Evolutionary conservation across 2,888 invertebrate genomes (phyloP).

Genomic region (Eilema griseolum): DNA sequence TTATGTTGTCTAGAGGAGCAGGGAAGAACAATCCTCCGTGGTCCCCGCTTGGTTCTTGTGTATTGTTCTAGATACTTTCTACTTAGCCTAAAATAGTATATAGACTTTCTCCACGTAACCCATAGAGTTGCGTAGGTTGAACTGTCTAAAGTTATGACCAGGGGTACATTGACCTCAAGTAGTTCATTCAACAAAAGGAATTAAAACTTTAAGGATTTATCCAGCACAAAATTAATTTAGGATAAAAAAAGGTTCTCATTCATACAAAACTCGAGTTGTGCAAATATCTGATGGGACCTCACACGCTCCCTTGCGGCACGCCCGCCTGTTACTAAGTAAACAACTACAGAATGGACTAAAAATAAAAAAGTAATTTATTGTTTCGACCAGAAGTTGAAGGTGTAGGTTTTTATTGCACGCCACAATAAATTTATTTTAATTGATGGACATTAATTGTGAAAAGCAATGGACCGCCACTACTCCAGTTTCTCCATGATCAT

Average conservation of each 20-base stretch:
- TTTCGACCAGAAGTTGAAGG: conserved; percentile 66
- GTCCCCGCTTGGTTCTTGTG: no score
- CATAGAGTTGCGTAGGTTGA: background rate
- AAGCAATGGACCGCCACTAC: no score
- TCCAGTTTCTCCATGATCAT: no score
- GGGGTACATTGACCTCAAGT: background rate
- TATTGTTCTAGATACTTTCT: no score
- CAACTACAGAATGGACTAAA: conserved; percentile 61
- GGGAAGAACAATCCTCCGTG: no score
- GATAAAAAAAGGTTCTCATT: conserved; percentile 16
- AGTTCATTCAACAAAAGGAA: background rate
- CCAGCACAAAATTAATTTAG: background rate
- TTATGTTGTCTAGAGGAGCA: no score
- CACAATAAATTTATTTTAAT: no score
- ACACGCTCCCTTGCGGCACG: conserved; percentile 58
- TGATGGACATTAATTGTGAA: conserved; percentile 40
- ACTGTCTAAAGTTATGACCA: background rate
- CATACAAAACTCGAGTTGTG: conserved; percentile 43
- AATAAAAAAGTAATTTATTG: conserved; percentile 68
- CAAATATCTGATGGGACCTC: conserved; percentile 58
- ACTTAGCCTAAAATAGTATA: background rate
- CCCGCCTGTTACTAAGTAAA: conserved; percentile 65
- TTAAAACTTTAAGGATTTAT: background rate
- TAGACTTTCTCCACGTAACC: background rate
- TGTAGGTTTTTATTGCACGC: conserved; percentile 53